Percentiles rank a stretch among this genome's conserved stretches.
phyloP scores from a whole-genome alignment of 2,797 vertebrate genomes.

The Spinibarbus caldwelli region DNA sequence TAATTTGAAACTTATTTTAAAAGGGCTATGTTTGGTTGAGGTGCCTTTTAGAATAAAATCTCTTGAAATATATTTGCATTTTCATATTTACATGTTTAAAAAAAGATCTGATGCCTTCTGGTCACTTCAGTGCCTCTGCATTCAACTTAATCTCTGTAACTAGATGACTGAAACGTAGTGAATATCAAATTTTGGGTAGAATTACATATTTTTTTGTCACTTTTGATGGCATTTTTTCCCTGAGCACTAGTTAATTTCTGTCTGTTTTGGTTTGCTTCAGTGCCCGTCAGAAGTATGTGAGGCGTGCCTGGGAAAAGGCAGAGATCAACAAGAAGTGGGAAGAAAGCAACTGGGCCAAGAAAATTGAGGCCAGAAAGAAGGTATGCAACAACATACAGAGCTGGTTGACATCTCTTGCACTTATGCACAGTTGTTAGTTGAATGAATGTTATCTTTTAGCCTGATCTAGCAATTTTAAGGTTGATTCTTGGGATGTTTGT shows the following conservation, averaged over 20 bases:
- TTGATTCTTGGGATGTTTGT: background rate
- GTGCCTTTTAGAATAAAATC: no score
- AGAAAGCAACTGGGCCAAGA: constrained; percentile 93
- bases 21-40: background rate
- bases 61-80: no score
- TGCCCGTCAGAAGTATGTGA: constrained; percentile 93
- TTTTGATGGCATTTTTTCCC: background rate
- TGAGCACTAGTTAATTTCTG: background rate
- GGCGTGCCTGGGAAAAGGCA: constrained; percentile 93
- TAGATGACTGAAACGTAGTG: no score
- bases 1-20: background rate
- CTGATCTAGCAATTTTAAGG: background rate
- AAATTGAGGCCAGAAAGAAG: constrained; percentile 94
- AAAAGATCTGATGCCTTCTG: no score
- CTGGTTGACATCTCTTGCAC: background rate
- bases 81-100: no score
- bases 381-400: constrained; percentile 65
- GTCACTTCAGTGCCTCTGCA: no score
- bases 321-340: constrained; percentile 90
- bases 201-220: background rate
- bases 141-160: no score
- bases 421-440: background rate
- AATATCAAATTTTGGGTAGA: no score
- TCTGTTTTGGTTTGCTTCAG: constrained; percentile 68
- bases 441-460: background rate